Evolutionary conservation across 2,888 invertebrate genomes (phyloP).

Genomic region (Strigamia maritima): DNA sequence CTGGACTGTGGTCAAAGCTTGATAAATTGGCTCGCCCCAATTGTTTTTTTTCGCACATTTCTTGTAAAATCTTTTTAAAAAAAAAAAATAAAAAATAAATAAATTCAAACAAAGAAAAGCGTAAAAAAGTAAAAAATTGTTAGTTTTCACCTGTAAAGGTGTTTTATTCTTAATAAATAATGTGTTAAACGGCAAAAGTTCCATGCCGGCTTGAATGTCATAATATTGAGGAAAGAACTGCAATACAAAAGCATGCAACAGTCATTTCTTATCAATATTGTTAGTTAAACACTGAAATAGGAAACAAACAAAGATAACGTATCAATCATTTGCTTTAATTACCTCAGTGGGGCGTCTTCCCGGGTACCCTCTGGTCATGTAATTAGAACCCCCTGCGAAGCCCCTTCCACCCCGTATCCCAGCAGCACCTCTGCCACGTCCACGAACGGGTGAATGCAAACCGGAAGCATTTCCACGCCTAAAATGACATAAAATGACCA

Average conservation of each 20-base stretch:
- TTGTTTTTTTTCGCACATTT: constrained; percentile 40
- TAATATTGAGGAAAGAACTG: constrained; percentile 30
- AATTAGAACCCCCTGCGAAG: background rate
- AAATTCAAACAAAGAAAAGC: background rate
- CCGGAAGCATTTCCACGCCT: background rate
- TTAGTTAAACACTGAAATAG: background rate
- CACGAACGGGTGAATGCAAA: constrained; percentile 20
- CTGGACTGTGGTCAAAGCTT: background rate
- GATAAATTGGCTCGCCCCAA: constrained; percentile 39
- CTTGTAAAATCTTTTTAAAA: constrained; percentile 36
- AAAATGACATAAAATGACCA: no score
- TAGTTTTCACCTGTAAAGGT: background rate
- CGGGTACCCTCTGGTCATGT: background rate
- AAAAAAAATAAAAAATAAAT: background rate
- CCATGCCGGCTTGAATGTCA: constrained; percentile 39
- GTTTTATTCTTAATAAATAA: constrained; percentile 20
- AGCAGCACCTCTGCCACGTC: constrained; percentile 40
- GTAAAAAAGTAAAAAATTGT: background rate
- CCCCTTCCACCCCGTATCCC: constrained; percentile 39
- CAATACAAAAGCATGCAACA: constrained; percentile 22
- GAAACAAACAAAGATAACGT: background rate
- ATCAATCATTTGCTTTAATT: background rate
- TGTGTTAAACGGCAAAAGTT: constrained; percentile 38
- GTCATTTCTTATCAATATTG: background rate
- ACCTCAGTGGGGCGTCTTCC: background rate